Percentiles rank a stretch among this genome's conserved stretches.
Evolutionary conservation across 2,797 vertebrate species (phyloP).

Genomic region (Otolemur crassicaudatus): DNA sequence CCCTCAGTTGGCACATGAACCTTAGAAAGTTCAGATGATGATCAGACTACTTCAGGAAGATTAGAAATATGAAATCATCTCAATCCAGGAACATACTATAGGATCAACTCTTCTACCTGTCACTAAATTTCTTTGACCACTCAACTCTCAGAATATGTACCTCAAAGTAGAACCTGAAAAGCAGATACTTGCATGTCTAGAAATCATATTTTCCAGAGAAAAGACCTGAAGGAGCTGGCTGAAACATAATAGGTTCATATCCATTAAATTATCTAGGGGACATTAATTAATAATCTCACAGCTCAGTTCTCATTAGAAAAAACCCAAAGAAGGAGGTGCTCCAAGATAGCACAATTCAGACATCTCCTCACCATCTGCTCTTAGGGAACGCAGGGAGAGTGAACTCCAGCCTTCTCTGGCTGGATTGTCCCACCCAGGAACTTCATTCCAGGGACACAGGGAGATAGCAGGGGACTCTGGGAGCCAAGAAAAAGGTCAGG

Average conservation of each 20-base stretch:
- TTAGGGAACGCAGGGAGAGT: too few species aligned
- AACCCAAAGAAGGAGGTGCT: too few species aligned
- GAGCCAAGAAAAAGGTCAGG: too few species aligned
- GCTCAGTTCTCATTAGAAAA: background rate
- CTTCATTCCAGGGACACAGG: too few species aligned
- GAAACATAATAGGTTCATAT: background rate
- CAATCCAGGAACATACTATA: background rate
- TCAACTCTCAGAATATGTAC: background rate
- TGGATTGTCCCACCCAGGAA: too few species aligned
- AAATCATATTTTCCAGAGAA: background rate
- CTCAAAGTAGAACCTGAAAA: background rate
- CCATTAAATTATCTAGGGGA: background rate
- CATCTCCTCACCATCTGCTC: too few species aligned
- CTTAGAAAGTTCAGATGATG: background rate
- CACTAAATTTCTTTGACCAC: background rate
- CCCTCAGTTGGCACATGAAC: background rate
- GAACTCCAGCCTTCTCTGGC: too few species aligned
- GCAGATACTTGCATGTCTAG: background rate
- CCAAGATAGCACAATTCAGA: too few species aligned
- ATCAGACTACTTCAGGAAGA: background rate
- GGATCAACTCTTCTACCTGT: background rate
- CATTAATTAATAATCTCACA: background rate
- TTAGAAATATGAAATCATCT: background rate
- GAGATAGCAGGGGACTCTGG: too few species aligned
- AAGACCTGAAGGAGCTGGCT: background rate